phyloP scores from a whole-genome alignment of 2,888 invertebrate species.

The Phaonia tiefii region DNA sequence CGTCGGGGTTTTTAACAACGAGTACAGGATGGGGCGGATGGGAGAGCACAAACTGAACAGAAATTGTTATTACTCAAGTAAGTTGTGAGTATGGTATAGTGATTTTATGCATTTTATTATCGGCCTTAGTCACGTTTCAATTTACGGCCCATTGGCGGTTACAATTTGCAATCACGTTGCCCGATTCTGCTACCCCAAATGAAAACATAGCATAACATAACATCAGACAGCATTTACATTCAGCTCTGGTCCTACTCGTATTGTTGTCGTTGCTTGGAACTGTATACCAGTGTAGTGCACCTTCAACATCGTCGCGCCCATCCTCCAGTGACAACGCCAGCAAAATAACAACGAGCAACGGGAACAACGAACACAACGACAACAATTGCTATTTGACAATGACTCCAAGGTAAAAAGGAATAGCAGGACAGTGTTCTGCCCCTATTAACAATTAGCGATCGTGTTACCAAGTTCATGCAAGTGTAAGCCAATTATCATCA shows the following conservation, averaged over 20 bases:
- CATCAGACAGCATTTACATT: constrained; percentile 45
- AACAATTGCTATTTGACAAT: constrained; percentile 45
- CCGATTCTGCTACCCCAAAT: constrained; percentile 46
- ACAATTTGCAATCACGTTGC: constrained; percentile 80
- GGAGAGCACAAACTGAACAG: not conserved
- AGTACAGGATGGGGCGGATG: constrained; percentile 11
- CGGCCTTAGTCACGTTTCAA: constrained; percentile 79
- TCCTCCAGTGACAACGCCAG: not conserved
- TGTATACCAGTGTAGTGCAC: constrained; percentile 21
- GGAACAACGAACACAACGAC: not conserved
- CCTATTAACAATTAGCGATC: not conserved
- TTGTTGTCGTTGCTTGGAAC: constrained; percentile 20
- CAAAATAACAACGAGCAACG: too few relatives aligned
- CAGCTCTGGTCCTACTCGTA: constrained; percentile 27
- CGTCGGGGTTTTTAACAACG: constrained; percentile 21
- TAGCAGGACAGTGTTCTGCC: constrained; percentile 24
- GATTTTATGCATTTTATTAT: constrained; percentile 78
- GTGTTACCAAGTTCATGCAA: too few relatives aligned
- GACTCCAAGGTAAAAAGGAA: not conserved
- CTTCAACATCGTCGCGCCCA: not conserved
- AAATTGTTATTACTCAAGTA: constrained; percentile 54
- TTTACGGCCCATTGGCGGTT: constrained; percentile 80
- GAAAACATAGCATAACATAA: constrained; percentile 21
- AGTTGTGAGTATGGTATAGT: constrained; percentile 68
- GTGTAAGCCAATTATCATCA: too few relatives aligned